A percentile compares a stretch with the other conserved stretches of the same genome.
These are phyloP conservation scores for Notiomystis cincta DNA, from an alignment of 2,113 vertebrate species.

Conservation along the genomic window DNA sequence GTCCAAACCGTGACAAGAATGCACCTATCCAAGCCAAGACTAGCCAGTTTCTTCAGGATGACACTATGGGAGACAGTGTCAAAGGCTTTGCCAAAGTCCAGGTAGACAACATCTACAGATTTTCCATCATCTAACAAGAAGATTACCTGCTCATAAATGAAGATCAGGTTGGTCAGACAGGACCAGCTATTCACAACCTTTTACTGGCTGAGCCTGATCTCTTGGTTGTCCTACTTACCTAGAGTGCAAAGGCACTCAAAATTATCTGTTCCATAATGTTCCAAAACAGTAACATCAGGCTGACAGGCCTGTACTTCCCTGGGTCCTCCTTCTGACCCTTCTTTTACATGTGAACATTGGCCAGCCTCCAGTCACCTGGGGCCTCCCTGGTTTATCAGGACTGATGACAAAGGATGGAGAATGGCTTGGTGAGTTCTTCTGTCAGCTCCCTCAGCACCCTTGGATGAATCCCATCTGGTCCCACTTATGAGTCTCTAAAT, in stretches of 20 bases:
- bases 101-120: background rate
- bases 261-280: background rate
- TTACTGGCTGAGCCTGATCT: background rate
- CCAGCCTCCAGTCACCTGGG: background rate
- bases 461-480: background rate
- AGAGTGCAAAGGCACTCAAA: background rate
- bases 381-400: background rate
- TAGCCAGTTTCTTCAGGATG: background rate
- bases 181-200: accelerated
- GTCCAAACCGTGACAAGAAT: no score
- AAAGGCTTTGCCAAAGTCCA: background rate
- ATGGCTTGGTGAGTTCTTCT: accelerated
- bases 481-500: background rate
- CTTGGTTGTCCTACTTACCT: background rate
- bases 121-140: background rate
- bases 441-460: background rate
- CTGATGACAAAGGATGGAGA: background rate
- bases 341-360: background rate
- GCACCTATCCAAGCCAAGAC: background rate
- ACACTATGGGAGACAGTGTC: background rate
- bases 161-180: background rate
- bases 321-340: background rate
- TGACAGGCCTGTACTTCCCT: background rate
- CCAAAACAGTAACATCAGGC: no score
- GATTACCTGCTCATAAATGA: no score